Evolutionary conservation across 2,888 invertebrate species (phyloP).

Genomic region (Automeris io): DNA sequence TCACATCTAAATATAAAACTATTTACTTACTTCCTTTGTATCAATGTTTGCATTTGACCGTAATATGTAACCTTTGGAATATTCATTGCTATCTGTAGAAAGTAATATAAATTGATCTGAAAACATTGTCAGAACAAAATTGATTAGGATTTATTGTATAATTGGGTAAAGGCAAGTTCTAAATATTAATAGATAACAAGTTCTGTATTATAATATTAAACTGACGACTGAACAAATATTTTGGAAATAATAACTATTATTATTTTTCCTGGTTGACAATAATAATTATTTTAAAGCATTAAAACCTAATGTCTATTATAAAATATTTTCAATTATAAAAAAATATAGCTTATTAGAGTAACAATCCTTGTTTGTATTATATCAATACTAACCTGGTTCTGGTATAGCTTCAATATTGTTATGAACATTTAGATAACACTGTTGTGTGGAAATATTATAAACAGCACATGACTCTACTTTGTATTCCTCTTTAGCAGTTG

Average conservation of each 20-base stretch:
- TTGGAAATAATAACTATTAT: too few species aligned
- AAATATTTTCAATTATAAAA: too few species aligned
- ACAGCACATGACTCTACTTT: constrained; percentile 39
- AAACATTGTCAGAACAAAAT: constrained; percentile 19
- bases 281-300: too few species aligned
- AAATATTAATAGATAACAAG: too few species aligned
- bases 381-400: constrained; percentile 34
- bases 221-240: too few species aligned
- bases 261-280: too few species aligned
- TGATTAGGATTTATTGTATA: too few species aligned
- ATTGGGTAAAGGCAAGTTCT: too few species aligned
- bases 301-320: too few species aligned
- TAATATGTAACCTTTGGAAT: constrained; percentile 44
- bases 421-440: constrained; percentile 52
- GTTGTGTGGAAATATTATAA: constrained; percentile 50
- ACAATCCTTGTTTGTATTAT: neutral
- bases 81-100: constrained; percentile 35
- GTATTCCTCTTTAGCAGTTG: constrained; percentile 38
- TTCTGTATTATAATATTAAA: too few species aligned
- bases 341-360: neutral
- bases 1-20: neutral
- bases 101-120: constrained; percentile 50
- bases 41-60: constrained; percentile 33
- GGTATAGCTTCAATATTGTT: constrained; percentile 45
- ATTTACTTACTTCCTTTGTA: constrained; percentile 32